Evolutionary conservation across 2,888 invertebrate genomes (phyloP), one percentile per base, ranked within the genome.

Genomic region (Charanyca ferruginea): DNA sequence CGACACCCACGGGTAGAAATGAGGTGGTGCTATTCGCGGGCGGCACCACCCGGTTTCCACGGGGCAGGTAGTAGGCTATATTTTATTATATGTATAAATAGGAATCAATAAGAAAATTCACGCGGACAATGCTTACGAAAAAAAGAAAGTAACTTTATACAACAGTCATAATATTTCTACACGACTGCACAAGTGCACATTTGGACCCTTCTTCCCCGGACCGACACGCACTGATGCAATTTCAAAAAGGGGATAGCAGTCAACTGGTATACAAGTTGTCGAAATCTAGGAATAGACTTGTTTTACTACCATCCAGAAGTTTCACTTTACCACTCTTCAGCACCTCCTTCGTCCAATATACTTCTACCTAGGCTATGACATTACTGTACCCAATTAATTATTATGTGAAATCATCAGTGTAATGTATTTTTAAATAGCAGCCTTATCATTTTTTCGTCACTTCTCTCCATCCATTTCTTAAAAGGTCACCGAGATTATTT

Each of bases 171-270:
- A 9, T 48, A 47, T 49, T 65, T 66, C 66, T 49, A 67, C 22
- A 13, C 44, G 58, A 68, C 23, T 55, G 70, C 53, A 48, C 22
- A 53, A n/a, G 25, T 18, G 13, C 4, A 38, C n/a, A 61, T 35
- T 25, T 42, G 32, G 11, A 66, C 53, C 32, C 52, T 74, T 38
- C 16, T 41, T 32, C 41, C 54, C 32, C 42, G n/a, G 41, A 45
- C 25, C 32, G 69, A 51, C 49, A 69, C 58, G 69, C 69, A 68
- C 51, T 44, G 49, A 45, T 69, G 70, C 44, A 35, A 76, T 41
- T 49, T 38, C 42, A 18, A 68, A 18, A 28, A 32, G 11, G 32
- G 55, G 38, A 25, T 48, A 9, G 11, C n/a, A 47, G 20, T 25
- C 9, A 47, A 49, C 11, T 66, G 25, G 41, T 41, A 9, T 38